Evolutionary conservation across 2,797 vertebrate genomes (phyloP).

Genomic region (Liparis tanakae): DNA sequence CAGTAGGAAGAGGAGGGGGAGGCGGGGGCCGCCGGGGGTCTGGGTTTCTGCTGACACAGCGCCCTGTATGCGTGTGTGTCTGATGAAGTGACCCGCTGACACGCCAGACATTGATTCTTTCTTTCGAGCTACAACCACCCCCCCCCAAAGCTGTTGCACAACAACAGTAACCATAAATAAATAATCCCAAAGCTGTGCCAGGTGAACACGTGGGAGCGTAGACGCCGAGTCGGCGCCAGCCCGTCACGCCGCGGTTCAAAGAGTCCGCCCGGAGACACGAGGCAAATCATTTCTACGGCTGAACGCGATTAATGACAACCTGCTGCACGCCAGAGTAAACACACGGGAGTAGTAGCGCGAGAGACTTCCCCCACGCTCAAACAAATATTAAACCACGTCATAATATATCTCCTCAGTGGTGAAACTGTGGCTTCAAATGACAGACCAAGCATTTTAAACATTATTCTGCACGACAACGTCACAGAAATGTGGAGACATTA

Average conservation of each 20-base stretch:
- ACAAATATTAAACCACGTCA: background rate
- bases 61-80: conserved; percentile 34
- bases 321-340: background rate
- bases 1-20: conserved; percentile 43
- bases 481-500: background rate
- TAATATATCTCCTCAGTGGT: background rate
- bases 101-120: background rate
- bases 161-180: background rate
- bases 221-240: background rate
- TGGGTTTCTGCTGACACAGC: conserved; percentile 64
- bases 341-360: background rate
- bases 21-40: background rate
- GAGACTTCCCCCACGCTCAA: background rate
- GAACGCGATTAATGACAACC: background rate
- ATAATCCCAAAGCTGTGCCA: background rate
- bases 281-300: background rate
- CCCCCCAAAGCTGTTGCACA: background rate
- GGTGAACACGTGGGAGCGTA: background rate
- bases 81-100: conserved; percentile 12
- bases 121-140: background rate
- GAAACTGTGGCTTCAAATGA: background rate
- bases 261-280: background rate
- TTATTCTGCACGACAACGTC: background rate
- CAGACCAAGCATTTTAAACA: background rate
- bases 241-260: background rate